Conservation (phyloP, 2,888 invertebrate genomes). For the Blera fallax region DNA sequence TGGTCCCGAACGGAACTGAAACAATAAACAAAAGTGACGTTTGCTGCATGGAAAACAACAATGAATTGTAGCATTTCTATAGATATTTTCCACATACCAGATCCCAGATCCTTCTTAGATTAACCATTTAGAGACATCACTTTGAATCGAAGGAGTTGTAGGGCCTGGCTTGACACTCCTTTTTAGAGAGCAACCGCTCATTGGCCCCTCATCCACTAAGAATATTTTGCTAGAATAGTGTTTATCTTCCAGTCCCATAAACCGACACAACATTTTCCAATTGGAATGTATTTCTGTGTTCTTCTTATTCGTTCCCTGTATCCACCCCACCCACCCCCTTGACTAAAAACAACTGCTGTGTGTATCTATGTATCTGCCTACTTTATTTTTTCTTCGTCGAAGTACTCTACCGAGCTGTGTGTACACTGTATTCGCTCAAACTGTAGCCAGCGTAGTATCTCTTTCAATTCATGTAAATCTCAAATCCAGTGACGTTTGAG, state of each 20-base stretch:
- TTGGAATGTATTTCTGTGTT: slow-evolving; percentile 21
- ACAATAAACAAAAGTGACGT: slow-evolving; percentile 15
- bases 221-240: slow-evolving; percentile 3
- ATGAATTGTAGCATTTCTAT: not conserved
- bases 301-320: not conserved
- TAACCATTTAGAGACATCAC: not conserved
- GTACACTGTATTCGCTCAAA: slow-evolving; percentile 18
- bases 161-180: too few species aligned
- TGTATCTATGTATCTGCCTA: slow-evolving; percentile 36
- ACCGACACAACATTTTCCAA: slow-evolving; percentile 30
- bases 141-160: not conserved
- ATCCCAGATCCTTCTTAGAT: not conserved
- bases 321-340: not conserved
- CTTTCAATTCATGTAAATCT: slow-evolving; percentile 54
- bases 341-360: not conserved
- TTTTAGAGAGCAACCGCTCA: not conserved
- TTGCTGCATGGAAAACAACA: not conserved
- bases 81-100: too few species aligned
- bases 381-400: not conserved
- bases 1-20: not conserved
- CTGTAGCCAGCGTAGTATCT: slow-evolving; percentile 26
- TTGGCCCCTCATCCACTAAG: not conserved
- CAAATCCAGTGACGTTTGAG: slow-evolving; percentile 64
- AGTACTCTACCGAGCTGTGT: slow-evolving; percentile 31
- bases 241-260: slow-evolving; percentile 45